Percentiles rank a stretch among this genome's conserved stretches.
These are phyloP conservation scores for Xestoiulus laeticollis DNA, from an alignment of 2,888 invertebrate genomes.

Conservation along the genomic window DNA sequence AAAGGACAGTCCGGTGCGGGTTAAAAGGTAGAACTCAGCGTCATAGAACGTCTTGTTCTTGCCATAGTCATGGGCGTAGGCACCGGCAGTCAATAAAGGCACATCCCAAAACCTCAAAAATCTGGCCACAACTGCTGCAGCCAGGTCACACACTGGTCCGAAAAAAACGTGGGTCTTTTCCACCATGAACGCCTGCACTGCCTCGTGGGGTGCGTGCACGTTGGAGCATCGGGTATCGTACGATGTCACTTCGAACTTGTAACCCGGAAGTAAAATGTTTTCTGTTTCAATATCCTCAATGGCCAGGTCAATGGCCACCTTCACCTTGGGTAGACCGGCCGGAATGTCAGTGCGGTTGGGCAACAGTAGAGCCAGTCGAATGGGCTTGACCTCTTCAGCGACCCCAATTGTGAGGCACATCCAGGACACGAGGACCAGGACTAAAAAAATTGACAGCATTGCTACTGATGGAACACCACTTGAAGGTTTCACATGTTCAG, in stretches of 20 bases:
- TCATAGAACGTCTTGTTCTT: conserved; percentile 74
- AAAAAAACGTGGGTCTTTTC: conserved; percentile 54
- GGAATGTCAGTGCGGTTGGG: conserved; percentile 58
- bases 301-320: conserved; percentile 73
- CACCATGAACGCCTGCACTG: conserved; percentile 65
- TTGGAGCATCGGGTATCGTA: conserved; percentile 60
- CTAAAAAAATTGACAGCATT: no score
- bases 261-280: conserved; percentile 66
- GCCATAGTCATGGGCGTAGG: conserved; percentile 81
- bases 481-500: background rate
- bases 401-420: background rate
- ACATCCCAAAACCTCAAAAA: conserved; percentile 76
- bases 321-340: conserved; percentile 67
- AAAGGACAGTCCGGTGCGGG: conserved; percentile 73
- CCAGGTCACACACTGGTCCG: conserved; percentile 59
- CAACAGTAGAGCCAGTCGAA: conserved; percentile 58
- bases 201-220: conserved; percentile 61
- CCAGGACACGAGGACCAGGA: no score
- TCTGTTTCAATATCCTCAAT: conserved; percentile 64
- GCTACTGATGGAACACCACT: background rate
- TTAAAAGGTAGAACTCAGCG: conserved; percentile 81
- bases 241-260: conserved; percentile 61
- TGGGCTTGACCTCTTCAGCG: background rate
- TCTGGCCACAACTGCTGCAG: conserved; percentile 77
- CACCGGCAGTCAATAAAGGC: conserved; percentile 83